Conservation (phyloP, 2,888 invertebrate species). For the Acanthosepion pharaonis region DNA sequence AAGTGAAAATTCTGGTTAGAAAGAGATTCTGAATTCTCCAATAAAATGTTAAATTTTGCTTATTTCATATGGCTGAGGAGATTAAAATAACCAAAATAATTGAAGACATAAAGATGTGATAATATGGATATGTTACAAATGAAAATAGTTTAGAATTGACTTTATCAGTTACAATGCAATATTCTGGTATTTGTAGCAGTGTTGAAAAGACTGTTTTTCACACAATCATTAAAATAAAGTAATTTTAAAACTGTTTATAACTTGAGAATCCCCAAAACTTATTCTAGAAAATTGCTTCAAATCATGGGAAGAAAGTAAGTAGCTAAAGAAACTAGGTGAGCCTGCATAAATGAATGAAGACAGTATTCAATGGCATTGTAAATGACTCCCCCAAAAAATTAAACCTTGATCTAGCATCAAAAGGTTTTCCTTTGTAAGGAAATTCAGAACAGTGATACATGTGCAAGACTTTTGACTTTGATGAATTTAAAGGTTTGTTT, state of each 20-base stretch:
- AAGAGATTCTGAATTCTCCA: not conserved
- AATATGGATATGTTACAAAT: not conserved
- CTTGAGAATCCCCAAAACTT: not conserved
- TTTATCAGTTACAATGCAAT: not conserved
- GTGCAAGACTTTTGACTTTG: no score
- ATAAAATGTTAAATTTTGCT: not conserved
- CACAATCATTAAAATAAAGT: not conserved
- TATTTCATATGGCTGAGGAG: not conserved
- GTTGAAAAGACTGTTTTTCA: not conserved
- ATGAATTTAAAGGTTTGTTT: no score
- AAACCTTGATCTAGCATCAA: no score
- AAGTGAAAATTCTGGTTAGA: no score
- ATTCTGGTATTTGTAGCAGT: not conserved
- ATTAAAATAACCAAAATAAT: not conserved
- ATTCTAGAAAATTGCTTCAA: not conserved
- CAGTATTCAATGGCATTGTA: no score
- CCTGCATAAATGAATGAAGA: no score
- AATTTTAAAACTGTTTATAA: not conserved
- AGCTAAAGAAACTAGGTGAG: no score
- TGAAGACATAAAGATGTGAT: not conserved
- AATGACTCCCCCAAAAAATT: no score
- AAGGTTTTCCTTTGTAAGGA: no score
- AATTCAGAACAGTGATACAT: no score
- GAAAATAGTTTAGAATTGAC: not conserved
- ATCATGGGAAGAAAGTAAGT: not conserved